Evolutionary conservation across 2,113 vertebrate genomes (phyloP), one percentile per base, ranked within the genome.

Genomic region (Hepsetus odoe): DNA sequence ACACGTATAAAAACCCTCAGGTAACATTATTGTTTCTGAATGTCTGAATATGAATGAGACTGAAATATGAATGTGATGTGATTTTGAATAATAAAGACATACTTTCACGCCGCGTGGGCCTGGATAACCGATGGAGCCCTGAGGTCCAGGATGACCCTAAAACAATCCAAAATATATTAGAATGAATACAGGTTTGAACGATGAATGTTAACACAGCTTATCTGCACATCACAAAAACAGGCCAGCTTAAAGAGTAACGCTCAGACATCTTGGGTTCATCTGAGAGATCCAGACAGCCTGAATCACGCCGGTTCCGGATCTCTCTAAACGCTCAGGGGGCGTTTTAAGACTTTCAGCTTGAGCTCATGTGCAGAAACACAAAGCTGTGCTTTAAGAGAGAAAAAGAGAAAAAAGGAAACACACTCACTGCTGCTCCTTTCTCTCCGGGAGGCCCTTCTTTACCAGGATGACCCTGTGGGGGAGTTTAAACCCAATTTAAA

Each of bases 31-130:
- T n/a, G n/a, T n/a, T n/a, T n/a, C n/a, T n/a, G 5, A n/a, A 53
- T 1, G 22, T 16, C n/a, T n/a, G 20, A n/a, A 53, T 42, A 44
- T 44, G 2, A 1, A 55, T 13, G 3, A 51, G 6, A 6, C 20
- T 51, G 16, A 51, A 44, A 8, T 44, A 44, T 44, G 42, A 11
- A n/a, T 18, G 7, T 49, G 46, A 5, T 49, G 5, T 49, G 11
- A 51, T 18, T n/a, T 1, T n/a, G 20, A 62, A 3, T 4, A 33
- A 65, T 10, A 65, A 18, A 55, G 3, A 16, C 82, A 84, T 93
- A 99, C 97, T 95, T 99, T 99, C 42, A 99, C 98, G 83, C 98
- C 98, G 72, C 98, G 93, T 64, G 98, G 94, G 30, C 98, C 98
- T 33, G 98, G 98, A 85, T 99, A 99, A 59, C 98, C 98, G 83